These are phyloP conservation scores for Sarcophaga caerulescens DNA, from an alignment of 2,888 invertebrate species.

Conservation along the genomic window DNA sequence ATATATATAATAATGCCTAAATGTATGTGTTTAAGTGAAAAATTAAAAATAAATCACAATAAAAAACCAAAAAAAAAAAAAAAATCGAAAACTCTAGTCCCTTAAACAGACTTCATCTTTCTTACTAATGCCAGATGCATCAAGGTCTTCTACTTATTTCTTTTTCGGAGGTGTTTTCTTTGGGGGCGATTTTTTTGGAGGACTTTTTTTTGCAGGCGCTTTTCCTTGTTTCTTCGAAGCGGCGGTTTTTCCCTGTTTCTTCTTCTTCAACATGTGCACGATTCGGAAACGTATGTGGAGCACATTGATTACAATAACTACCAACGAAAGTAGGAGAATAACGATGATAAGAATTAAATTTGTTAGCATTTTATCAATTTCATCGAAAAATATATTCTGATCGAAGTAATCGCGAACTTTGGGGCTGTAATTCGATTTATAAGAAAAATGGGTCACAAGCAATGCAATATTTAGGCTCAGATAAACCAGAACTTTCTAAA, in stretches of 20 bases:
- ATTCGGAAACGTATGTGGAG: conserved; percentile 40
- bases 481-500: conserved; percentile 56
- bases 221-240: too few relatives aligned
- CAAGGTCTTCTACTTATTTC: too few relatives aligned
- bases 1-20: conserved; percentile 20
- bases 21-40: conserved; percentile 48
- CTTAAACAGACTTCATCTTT: background rate
- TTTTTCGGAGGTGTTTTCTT: too few relatives aligned
- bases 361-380: conserved; percentile 29
- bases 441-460: conserved; percentile 34
- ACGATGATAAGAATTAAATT: conserved; percentile 35
- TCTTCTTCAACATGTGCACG: conserved; percentile 34
- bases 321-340: conserved; percentile 12
- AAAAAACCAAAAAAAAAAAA: background rate
- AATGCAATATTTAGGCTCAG: conserved; percentile 29
- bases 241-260: background rate
- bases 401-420: conserved; percentile 45
- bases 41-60: background rate
- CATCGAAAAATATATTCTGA: conserved; percentile 61
- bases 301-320: conserved; percentile 38
- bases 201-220: too few relatives aligned
- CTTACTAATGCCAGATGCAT: too few relatives aligned
- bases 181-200: too few relatives aligned
- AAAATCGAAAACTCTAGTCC: too few relatives aligned
- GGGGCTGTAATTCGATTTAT: conserved; percentile 40